These are phyloP conservation scores for Genyomyrus donnyi DNA, from an alignment of 2,113 vertebrate species.

Conservation along the genomic window DNA sequence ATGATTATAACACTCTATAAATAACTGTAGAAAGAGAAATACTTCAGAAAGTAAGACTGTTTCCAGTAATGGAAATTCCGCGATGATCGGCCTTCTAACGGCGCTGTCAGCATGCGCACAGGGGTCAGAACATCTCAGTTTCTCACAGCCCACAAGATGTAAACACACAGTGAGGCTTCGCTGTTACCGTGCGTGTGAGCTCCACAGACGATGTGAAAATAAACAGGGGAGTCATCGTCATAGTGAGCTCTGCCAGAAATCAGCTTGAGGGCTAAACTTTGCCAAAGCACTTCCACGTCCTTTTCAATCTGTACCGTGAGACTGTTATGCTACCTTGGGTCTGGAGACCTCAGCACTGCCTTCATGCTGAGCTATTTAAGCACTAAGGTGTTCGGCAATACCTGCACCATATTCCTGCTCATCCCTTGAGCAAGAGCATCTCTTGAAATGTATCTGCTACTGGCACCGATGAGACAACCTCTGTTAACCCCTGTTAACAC, in stretches of 20 bases:
- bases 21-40: not conserved
- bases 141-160: not conserved
- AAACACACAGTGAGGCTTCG: not conserved
- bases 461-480: not conserved
- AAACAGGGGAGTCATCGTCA: not conserved
- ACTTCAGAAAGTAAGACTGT: not conserved
- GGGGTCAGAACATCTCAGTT: not conserved
- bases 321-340: not conserved
- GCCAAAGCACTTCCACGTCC: not conserved
- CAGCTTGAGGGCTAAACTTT: not conserved
- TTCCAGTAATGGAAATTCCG: not conserved
- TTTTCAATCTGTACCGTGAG: not conserved
- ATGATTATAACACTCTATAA: not conserved
- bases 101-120: not conserved
- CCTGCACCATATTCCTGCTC: not conserved
- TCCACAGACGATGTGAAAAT: not conserved
- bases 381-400: not conserved
- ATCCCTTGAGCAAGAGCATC: not conserved
- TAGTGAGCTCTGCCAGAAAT: not conserved
- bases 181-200: not conserved
- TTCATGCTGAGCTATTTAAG: not conserved
- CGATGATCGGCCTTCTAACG: not conserved
- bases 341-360: not conserved
- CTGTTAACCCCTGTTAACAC: not conserved
- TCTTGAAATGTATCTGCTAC: not conserved